Percentiles rank a stretch among this genome's conserved stretches.
Evolutionary conservation across 2,797 vertebrate genomes (phyloP).

Genomic region (Pelobates cultripes): DNA sequence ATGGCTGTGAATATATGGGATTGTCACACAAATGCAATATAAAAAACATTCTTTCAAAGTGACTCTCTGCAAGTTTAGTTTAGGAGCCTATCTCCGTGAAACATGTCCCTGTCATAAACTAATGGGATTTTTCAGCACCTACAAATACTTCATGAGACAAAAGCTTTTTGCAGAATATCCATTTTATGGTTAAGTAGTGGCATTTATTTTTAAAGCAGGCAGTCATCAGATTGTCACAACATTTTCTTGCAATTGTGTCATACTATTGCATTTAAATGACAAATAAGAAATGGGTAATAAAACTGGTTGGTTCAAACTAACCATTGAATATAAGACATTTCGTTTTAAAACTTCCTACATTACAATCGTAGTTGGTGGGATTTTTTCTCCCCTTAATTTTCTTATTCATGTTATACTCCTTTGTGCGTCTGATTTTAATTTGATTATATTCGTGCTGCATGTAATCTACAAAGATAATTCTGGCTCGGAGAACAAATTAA

Average conservation of each 20-base stretch:
- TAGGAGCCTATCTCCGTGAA: conserved; percentile 2
- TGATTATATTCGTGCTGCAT: neutral
- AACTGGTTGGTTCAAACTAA: neutral
- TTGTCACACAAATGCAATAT: neutral
- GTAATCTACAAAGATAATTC: neutral
- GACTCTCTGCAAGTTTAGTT: neutral
- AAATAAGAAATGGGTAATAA: conserved; percentile 1
- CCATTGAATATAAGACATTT: neutral
- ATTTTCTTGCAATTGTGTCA: conserved; percentile 20
- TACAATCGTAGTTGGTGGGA: neutral
- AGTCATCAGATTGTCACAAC: conserved; percentile 24
- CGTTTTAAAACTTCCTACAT: neutral
- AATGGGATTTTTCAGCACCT: conserved; percentile 19
- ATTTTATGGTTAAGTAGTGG: conserved; percentile 18
- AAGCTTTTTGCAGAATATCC: conserved; percentile 30
- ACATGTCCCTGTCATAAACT: conserved; percentile 13
- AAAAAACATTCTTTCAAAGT: neutral
- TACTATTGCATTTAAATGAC: neutral
- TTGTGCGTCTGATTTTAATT: neutral
- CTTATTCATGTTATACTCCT: neutral
- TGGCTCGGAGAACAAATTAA: neutral
- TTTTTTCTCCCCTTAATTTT: neutral
- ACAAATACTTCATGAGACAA: conserved; percentile 20
- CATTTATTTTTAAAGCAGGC: conserved; percentile 17
- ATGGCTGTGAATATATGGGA: neutral